These are phyloP conservation scores for Harpagifer antarcticus DNA, from an alignment of 2,797 vertebrate species.

Conservation along the genomic window DNA sequence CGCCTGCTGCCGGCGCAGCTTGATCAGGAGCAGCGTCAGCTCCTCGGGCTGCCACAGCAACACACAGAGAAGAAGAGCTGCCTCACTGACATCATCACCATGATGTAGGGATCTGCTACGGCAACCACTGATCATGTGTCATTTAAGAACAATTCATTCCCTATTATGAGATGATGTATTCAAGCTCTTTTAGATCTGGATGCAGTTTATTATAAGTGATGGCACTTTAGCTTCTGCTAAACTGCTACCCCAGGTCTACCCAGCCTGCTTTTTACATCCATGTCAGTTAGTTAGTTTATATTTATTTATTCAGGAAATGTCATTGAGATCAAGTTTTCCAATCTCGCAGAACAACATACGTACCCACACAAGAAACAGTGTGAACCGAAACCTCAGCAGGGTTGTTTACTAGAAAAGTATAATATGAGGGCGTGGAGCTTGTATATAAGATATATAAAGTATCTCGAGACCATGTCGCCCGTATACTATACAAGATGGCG, in stretches of 20 bases:
- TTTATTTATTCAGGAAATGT: background rate
- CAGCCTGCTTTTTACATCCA: background rate
- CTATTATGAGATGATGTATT: background rate
- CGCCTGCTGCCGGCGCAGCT: slow-evolving; percentile 97
- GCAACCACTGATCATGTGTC: background rate
- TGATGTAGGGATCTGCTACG: too few relatives aligned
- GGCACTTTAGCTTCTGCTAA: background rate
- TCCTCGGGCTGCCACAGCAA: slow-evolving; percentile 93
- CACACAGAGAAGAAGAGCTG: slow-evolving; percentile 49
- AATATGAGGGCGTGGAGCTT: too few relatives aligned
- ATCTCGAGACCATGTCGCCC: too few relatives aligned
- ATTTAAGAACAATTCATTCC: background rate
- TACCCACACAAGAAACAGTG: background rate
- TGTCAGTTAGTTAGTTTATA: background rate
- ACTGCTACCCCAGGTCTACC: background rate
- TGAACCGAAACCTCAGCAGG: background rate
- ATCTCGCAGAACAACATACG: background rate
- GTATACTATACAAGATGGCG: too few relatives aligned
- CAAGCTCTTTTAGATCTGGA: background rate
- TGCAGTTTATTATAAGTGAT: background rate
- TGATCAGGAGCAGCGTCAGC: slow-evolving; percentile 97
- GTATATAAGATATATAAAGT: too few relatives aligned
- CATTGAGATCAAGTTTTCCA: background rate
- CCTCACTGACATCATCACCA: slow-evolving; percentile 24
- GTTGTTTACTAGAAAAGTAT: too few relatives aligned